Conservation (phyloP, 2,113 vertebrate genomes). For the Eretmochelys imbricata region DNA sequence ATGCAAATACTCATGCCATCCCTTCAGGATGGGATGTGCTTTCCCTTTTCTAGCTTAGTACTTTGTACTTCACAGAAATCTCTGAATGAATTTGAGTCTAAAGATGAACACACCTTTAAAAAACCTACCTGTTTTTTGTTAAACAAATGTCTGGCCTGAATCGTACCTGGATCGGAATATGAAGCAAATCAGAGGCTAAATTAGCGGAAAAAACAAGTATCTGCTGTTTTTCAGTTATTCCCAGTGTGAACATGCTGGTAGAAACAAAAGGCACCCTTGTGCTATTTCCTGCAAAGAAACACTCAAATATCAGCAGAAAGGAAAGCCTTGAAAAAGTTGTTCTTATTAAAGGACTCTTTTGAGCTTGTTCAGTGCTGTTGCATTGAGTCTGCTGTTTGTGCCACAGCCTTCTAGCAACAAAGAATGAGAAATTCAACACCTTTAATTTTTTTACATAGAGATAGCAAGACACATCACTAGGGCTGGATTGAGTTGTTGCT, state of each 20-base stretch:
- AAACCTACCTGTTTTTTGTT: neutral
- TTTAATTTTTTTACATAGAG: neutral
- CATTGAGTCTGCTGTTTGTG: neutral
- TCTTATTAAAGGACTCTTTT: neutral
- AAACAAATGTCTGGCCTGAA: neutral
- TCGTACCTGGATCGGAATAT: neutral
- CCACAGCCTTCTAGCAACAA: neutral
- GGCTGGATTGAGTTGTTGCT: neutral
- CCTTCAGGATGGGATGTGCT: conserved; percentile 55
- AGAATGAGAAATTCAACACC: neutral
- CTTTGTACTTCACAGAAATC: conserved; percentile 58
- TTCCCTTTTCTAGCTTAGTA: conserved; percentile 54
- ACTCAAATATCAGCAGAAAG: neutral
- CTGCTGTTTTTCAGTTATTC: conserved; percentile 32
- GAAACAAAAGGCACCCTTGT: conserved; percentile 5
- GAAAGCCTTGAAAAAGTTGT: neutral
- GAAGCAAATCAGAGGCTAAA: conserved; percentile 32
- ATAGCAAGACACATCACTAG: neutral
- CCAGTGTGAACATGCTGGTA: neutral
- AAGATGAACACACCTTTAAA: conserved; percentile 1
- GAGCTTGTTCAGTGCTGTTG: conserved; percentile 22
- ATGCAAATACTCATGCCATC: conserved; percentile 73
- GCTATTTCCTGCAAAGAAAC: neutral
- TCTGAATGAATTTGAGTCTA: conserved; percentile 57
- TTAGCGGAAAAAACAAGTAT: neutral